Evolutionary conservation across 2,888 invertebrate genomes (phyloP), one percentile per base, ranked within the genome.

Genomic region (Podotricha telesiphe): DNA sequence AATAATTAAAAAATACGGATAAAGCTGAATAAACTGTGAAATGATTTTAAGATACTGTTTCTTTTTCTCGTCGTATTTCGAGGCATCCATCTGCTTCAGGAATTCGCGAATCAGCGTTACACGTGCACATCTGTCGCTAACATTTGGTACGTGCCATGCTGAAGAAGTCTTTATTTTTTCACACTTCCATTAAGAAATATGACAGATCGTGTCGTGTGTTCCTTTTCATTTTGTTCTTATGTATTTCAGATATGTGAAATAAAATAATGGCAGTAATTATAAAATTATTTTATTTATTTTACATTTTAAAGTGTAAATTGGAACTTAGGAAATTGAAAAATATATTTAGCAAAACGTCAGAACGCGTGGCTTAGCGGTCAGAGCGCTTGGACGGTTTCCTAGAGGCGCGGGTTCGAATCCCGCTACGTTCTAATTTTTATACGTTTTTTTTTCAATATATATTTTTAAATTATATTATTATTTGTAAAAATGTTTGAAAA

Each of bases 111-210:
- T 85, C 86, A 59, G 83, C 72, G 71, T 74, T 76, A 75, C 83
- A 79, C 81, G 79, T 75, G 81, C 82, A 81, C 91, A 90, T 88
- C 90, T 90, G 92, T 85, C 78, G 68, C 78, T 75, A 87, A 83
- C 91, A 91, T 90, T 92, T 92, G 92, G 91, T 89, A 86, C 91
- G 91, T 90, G 90, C 87, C 83, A 75, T 64, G 73, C 59, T 72
- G 70, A 75, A 81, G 81, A 84, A 87, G 86, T 82, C 79, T 74
- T 67, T 42, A 51, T 50, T 62, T 62, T 62, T 62, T 20, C 58
- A 34, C 50, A 19, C 5, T 62, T 62, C 19, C 47, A 62, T 48
- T 62, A 62, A 62, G 62, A 50, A 62, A 34, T 48, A 62, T 62
- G 62, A 62, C 62, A 62, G 62, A 62, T 48, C 62, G 15, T 13